phyloP scores from a whole-genome alignment of 2,888 invertebrate genomes.

The Ditula angustiorana region DNA sequence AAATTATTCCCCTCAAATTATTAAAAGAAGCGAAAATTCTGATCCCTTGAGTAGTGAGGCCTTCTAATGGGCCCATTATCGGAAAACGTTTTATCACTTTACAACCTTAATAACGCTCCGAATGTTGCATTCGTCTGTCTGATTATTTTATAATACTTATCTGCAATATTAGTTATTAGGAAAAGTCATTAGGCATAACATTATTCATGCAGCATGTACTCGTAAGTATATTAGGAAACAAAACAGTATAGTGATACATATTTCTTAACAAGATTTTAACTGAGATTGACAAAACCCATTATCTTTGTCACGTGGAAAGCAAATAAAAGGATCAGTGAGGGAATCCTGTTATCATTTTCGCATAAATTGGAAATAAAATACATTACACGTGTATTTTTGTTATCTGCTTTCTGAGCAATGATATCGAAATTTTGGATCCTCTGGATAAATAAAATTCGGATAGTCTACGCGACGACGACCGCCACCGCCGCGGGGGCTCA shows the following conservation, averaged over 20 bases:
- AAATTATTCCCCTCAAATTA: slow-evolving; percentile 32
- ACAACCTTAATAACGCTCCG: slow-evolving; percentile 54
- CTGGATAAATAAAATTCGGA: no score
- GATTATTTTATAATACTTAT: not conserved
- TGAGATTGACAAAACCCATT: not conserved
- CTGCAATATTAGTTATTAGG: no score
- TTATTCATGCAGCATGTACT: no score
- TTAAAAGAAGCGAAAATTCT: slow-evolving; percentile 42
- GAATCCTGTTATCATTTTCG: not conserved
- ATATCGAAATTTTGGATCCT: no score
- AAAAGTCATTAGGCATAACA: no score
- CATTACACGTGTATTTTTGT: no score
- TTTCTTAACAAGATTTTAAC: no score
- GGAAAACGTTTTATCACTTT: slow-evolving; percentile 61
- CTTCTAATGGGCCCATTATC: slow-evolving; percentile 57
- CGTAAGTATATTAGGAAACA: not conserved
- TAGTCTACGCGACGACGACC: no score
- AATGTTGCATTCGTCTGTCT: slow-evolving; percentile 51
- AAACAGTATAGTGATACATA: no score
- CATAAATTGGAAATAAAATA: no score
- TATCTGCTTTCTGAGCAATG: no score
- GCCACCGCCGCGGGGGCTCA: no score
- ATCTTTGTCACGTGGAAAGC: not conserved
- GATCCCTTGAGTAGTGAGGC: slow-evolving; percentile 44
- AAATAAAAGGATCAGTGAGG: not conserved